Percentiles rank a stretch among this genome's conserved stretches.
These are phyloP conservation scores for Danionella dracula DNA, from an alignment of 2,797 vertebrate species.

Conservation along the genomic window DNA sequence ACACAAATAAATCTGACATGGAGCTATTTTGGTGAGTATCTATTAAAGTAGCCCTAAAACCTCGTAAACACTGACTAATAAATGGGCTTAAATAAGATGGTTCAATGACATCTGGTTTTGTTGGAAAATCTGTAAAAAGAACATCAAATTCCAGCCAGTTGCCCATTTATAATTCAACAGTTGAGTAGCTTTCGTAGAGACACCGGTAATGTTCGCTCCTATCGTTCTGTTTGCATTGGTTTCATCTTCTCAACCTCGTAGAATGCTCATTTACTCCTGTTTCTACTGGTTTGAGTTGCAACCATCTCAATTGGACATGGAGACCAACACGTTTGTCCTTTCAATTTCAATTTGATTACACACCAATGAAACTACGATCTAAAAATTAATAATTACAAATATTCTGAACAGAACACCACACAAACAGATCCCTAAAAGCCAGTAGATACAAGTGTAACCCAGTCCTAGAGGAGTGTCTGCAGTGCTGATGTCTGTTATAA, in stretches of 20 bases:
- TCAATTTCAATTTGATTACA: not conserved
- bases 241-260: slow-evolving; percentile 22
- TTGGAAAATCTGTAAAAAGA: not conserved
- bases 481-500: not conserved
- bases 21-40: slow-evolving; percentile 62
- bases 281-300: slow-evolving; percentile 73
- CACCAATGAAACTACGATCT: too few relatives aligned
- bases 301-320: slow-evolving; percentile 67
- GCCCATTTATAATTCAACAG: slow-evolving; percentile 34
- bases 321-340: slow-evolving; percentile 35
- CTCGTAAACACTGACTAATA: slow-evolving; percentile 54
- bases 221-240: slow-evolving; percentile 5
- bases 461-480: not conserved
- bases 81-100: slow-evolving; percentile 56
- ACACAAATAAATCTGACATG: slow-evolving; percentile 53
- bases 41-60: slow-evolving; percentile 35
- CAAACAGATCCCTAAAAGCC: slow-evolving; percentile 55
- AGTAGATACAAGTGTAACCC: slow-evolving; percentile 68
- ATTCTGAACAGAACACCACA: slow-evolving; percentile 9
- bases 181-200: slow-evolving; percentile 5
- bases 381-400: not conserved
- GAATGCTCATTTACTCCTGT: slow-evolving; percentile 58
- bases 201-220: slow-evolving; percentile 1
- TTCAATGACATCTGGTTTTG: not conserved
- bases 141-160: not conserved